These are phyloP conservation scores for Menidia beryllina DNA, from an alignment of 2,113 vertebrate genomes.

Conservation along the genomic window DNA sequence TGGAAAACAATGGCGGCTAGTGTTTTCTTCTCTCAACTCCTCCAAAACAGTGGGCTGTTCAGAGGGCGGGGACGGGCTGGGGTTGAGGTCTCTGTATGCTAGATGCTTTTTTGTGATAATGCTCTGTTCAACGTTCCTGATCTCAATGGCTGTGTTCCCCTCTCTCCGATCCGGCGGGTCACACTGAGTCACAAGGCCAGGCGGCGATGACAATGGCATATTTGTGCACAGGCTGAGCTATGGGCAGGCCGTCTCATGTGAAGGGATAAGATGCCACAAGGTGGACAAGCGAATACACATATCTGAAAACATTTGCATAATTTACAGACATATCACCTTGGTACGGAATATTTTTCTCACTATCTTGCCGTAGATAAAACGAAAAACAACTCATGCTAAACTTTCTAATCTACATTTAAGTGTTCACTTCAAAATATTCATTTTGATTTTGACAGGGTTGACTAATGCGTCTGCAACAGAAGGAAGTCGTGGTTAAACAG, in stretches of 20 bases:
- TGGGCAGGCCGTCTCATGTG: conserved; percentile 55
- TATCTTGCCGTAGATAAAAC: conserved; percentile 8
- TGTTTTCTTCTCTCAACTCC: conserved; percentile 66
- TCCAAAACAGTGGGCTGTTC: conserved; percentile 69
- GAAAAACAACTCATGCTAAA: background rate
- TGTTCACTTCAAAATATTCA: conserved; percentile 6
- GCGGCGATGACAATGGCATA: conserved; percentile 77
- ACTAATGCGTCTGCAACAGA: conserved; percentile 31
- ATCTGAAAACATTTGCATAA: background rate
- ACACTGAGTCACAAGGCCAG: conserved; percentile 81
- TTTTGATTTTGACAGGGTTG: conserved; percentile 48
- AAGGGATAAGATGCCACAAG: conserved; percentile 69
- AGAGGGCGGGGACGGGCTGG: conserved; percentile 43
- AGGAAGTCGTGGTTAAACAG: conserved; percentile 51
- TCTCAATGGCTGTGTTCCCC: conserved; percentile 61
- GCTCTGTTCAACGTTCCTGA: conserved; percentile 65
- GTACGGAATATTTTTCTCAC: background rate
- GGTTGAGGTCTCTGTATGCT: conserved; percentile 55
- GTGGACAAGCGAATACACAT: conserved; percentile 41
- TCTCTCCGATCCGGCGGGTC: conserved; percentile 66
- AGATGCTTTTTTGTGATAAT: conserved; percentile 72
- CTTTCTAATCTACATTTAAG: conserved; percentile 25
- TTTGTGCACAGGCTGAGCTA: conserved; percentile 69
- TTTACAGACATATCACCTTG: background rate
- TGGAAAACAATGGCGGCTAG: conserved; percentile 74